A percentile compares a stretch with the other conserved stretches of the same genome.
Conservation (phyloP, 2,113 vertebrate species). For the Nycticryphes semicollaris region DNA sequence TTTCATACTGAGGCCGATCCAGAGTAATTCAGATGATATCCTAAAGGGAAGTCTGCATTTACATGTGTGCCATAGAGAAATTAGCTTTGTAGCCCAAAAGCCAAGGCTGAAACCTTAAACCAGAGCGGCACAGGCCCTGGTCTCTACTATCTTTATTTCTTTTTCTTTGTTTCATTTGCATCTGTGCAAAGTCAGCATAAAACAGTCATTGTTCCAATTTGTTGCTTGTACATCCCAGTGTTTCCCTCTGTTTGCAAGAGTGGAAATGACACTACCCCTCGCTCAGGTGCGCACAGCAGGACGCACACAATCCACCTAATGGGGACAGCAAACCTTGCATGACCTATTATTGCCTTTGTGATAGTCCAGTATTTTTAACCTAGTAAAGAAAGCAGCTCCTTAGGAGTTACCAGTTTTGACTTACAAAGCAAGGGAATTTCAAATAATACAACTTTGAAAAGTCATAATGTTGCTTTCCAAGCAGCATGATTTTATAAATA, state of each 20-base stretch:
- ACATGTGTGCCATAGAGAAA: not conserved
- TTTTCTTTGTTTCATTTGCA: not conserved
- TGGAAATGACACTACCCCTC: not conserved
- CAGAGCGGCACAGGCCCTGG: not conserved
- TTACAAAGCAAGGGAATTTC: not conserved
- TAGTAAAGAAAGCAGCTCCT: not conserved
- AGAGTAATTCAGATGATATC: not conserved
- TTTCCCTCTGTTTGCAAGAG: not conserved
- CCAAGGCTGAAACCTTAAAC: not conserved
- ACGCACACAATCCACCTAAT: fast-evolving
- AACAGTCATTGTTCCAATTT: not conserved
- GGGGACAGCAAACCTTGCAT: not conserved
- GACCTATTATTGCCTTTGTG: not conserved
- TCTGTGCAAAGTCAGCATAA: not conserved
- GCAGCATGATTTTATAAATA: not conserved
- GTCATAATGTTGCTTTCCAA: not conserved
- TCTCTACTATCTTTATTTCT: not conserved
- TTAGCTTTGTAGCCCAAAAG: not conserved
- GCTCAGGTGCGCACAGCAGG: not conserved
- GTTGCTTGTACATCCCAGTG: not conserved
- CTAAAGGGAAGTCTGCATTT: not conserved
- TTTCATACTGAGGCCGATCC: not conserved
- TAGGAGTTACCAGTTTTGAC: not conserved
- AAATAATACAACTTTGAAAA: not conserved
- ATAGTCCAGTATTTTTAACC: not conserved